These are phyloP conservation scores for Heterodera filipjevi DNA, from an alignment of 2,888 invertebrate genomes.

Conservation along the genomic window DNA sequence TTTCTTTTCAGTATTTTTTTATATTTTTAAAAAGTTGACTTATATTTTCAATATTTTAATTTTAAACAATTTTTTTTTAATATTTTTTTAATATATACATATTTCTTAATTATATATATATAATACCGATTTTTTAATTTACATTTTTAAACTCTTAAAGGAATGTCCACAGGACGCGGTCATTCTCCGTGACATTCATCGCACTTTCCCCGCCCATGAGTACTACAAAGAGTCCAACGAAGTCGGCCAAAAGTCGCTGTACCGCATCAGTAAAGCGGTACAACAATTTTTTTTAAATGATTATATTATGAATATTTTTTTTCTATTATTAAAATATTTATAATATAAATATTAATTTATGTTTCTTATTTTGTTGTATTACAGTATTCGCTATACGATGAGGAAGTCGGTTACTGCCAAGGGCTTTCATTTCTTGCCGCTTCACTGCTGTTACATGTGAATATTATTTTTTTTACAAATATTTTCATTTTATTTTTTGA, in stretches of 20 bases:
- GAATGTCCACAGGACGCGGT: constrained; percentile 92
- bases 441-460: constrained; percentile 87
- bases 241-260: constrained; percentile 90
- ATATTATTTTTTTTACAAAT: constrained; percentile 31
- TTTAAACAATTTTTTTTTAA: too few relatives aligned
- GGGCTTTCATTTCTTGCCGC: constrained; percentile 97
- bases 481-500: constrained; percentile 18
- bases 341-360: too few relatives aligned
- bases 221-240: constrained; percentile 89
- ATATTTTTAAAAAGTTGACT: too few relatives aligned
- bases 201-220: constrained; percentile 98
- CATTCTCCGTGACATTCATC: constrained; percentile 85
- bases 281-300: too few relatives aligned
- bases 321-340: too few relatives aligned
- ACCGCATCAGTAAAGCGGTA: constrained; percentile 84
- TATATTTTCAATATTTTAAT: too few relatives aligned
- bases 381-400: constrained; percentile 88
- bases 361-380: not conserved
- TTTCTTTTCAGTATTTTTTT: too few relatives aligned
- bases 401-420: constrained; percentile 97
- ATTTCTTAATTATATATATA: too few relatives aligned
- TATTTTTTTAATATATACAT: too few relatives aligned
- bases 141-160: constrained; percentile 68
- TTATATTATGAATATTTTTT: too few relatives aligned
- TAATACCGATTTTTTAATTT: too few relatives aligned